Conservation (phyloP, 2,113 vertebrate genomes). For the Stictonetta naevosa region DNA sequence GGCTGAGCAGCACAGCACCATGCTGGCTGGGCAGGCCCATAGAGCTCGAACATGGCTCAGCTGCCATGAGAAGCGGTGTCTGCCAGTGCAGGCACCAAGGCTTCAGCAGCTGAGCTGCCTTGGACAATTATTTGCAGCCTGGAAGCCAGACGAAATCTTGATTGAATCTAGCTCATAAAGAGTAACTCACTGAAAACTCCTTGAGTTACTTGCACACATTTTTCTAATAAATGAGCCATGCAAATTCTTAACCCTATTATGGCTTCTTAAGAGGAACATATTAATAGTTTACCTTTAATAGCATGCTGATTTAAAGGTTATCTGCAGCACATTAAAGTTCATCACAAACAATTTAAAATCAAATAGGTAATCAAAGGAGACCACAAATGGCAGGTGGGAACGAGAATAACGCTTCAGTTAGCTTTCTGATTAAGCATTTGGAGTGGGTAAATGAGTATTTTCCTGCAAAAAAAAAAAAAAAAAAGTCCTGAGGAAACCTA, state of each 20-base stretch:
- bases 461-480: neutral
- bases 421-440: neutral
- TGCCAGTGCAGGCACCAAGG: neutral
- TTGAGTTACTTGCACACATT: conserved; percentile 60
- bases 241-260: conserved; percentile 53
- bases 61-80: neutral
- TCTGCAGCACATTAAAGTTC: neutral
- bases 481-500: neutral
- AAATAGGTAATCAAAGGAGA: neutral
- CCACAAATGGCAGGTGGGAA: neutral
- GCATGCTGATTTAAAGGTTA: neutral
- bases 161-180: conserved; percentile 38
- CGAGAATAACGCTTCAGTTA: neutral
- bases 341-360: neutral
- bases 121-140: neutral
- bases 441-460: neutral
- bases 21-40: neutral
- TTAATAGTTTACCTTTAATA: conserved; percentile 9
- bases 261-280: neutral
- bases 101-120: neutral
- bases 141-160: conserved; percentile 40
- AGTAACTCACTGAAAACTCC: conserved; percentile 56
- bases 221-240: conserved; percentile 58
- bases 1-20: neutral
- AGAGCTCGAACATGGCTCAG: neutral